Percentiles rank a stretch among this genome's conserved stretches.
phyloP scores from a whole-genome alignment of 2,113 vertebrate genomes.

The Salminus brasiliensis region DNA sequence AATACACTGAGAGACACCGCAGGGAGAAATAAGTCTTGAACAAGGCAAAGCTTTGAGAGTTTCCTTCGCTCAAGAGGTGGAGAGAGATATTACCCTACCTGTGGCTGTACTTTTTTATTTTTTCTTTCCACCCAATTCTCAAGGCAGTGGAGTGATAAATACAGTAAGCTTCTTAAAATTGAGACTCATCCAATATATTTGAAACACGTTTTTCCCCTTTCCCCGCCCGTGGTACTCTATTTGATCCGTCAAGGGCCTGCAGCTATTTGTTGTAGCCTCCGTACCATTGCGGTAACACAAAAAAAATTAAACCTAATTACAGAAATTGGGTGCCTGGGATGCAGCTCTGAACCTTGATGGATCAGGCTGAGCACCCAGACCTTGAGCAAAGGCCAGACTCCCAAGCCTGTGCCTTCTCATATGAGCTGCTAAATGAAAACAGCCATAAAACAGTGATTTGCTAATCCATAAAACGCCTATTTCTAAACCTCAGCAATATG shows the following conservation, averaged over 20 bases:
- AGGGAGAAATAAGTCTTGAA: neutral
- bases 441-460: conserved; percentile 32
- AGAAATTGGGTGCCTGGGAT: neutral
- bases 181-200: conserved; percentile 6
- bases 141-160: conserved; percentile 28
- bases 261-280: neutral
- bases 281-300: conserved; percentile 4
- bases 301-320: conserved; percentile 14
- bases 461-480: conserved; percentile 37
- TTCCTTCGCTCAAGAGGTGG: neutral
- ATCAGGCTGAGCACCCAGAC: conserved; percentile 4
- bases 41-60: conserved; percentile 8
- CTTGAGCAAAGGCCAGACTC: conserved; percentile 17
- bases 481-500: conserved; percentile 21
- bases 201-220: neutral
- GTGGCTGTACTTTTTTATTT: neutral
- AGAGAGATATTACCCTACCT: neutral
- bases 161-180: conserved; percentile 35
- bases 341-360: neutral
- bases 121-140: no score
- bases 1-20: neutral
- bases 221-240: neutral
- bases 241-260: neutral
- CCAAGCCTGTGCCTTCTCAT: conserved; percentile 11
- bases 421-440: conserved; percentile 27